Conservation (phyloP, 2,888 invertebrate species). For the Nipponacmea schrenckii region DNA sequence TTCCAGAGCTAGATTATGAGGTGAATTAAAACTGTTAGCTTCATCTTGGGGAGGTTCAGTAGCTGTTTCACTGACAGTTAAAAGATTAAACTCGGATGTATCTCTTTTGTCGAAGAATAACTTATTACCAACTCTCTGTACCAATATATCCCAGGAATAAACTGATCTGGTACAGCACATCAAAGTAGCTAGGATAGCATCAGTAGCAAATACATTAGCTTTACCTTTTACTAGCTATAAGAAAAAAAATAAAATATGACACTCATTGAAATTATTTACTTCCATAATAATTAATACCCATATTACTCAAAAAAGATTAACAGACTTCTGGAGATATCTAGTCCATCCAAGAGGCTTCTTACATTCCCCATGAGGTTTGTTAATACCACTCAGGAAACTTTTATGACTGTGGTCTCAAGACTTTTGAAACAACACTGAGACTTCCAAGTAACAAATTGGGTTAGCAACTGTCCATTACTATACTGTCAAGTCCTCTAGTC, state of each 20-base stretch:
- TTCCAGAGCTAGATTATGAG: slow-evolving; percentile 93
- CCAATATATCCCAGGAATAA: slow-evolving; percentile 99
- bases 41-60: slow-evolving; percentile 98
- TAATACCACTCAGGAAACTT: too few species aligned
- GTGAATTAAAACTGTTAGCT: slow-evolving; percentile 84
- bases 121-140: slow-evolving; percentile 73
- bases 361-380: too few species aligned
- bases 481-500: too few species aligned
- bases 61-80: slow-evolving; percentile 98
- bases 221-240: slow-evolving; percentile 83
- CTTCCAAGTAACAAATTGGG: too few species aligned
- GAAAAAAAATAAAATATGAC: slow-evolving; percentile 8
- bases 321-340: too few species aligned
- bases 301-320: too few species aligned
- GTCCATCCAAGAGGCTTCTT: too few species aligned
- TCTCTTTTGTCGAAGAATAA: slow-evolving; percentile 98
- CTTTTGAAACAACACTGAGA: too few species aligned
- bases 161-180: slow-evolving; percentile 99
- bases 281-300: too few species aligned
- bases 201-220: slow-evolving; percentile 98
- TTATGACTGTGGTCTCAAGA: too few species aligned
- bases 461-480: too few species aligned
- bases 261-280: too few species aligned
- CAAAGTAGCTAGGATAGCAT: slow-evolving; percentile 95
- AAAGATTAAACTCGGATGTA: slow-evolving; percentile 94